Conservation (phyloP, 2,888 invertebrate species). For the Dynastes tityus region DNA sequence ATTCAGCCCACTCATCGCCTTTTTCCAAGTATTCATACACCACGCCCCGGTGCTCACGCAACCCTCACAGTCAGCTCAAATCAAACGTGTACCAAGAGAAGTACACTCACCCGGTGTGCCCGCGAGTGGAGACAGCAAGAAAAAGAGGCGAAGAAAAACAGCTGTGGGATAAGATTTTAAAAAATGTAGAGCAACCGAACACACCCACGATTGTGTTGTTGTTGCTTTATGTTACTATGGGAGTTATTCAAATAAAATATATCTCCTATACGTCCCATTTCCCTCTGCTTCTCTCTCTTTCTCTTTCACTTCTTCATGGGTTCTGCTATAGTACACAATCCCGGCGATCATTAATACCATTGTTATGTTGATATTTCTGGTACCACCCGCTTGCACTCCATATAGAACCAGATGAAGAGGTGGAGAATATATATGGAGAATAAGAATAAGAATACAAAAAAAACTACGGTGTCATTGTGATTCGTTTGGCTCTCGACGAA, state of each 20-base stretch:
- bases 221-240: slow-evolving; percentile 42
- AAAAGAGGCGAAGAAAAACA: slow-evolving; percentile 47
- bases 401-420: slow-evolving; percentile 46
- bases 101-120: slow-evolving; percentile 33
- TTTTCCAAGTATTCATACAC: slow-evolving; percentile 18
- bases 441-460: slow-evolving; percentile 46
- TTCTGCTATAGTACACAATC: slow-evolving; percentile 31
- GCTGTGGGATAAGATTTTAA: slow-evolving; percentile 50
- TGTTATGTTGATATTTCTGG: slow-evolving; percentile 58
- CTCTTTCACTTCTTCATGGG: slow-evolving; percentile 34
- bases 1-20: slow-evolving; percentile 53
- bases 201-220: slow-evolving; percentile 53
- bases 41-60: slow-evolving; percentile 43
- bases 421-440: slow-evolving; percentile 41
- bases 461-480: slow-evolving; percentile 54
- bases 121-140: slow-evolving; percentile 13
- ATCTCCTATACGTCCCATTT: slow-evolving; percentile 43
- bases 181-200: slow-evolving; percentile 52
- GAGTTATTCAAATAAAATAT: slow-evolving; percentile 50
- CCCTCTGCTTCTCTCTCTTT: slow-evolving; percentile 20
- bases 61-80: slow-evolving; percentile 33
- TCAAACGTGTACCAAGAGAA: slow-evolving; percentile 21
- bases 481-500: slow-evolving; percentile 40
- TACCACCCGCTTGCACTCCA: slow-evolving; percentile 55
- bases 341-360: slow-evolving; percentile 56